Conservation (phyloP, 2,888 invertebrate species). For the Scrobipalpa atriplicella region DNA sequence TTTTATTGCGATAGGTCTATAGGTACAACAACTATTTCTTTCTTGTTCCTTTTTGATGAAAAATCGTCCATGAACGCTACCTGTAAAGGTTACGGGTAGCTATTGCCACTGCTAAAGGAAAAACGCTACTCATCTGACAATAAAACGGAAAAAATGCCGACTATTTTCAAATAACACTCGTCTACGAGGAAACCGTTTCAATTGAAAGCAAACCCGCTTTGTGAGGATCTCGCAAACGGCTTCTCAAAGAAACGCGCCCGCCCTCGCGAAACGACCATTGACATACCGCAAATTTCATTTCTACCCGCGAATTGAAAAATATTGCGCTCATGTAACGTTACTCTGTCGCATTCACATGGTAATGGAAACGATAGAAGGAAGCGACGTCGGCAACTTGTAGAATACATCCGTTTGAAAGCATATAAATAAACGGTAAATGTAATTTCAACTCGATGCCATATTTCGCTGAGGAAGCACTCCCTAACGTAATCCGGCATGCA, state of each 20-base stretch:
- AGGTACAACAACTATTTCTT: neutral
- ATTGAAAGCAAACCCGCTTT: slow-evolving; percentile 20
- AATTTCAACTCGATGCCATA: slow-evolving; percentile 48
- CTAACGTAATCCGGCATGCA: slow-evolving; percentile 58
- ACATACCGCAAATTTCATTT: slow-evolving; percentile 66
- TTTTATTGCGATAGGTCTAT: slow-evolving; percentile 1
- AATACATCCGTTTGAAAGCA: slow-evolving; percentile 43
- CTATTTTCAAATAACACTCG: slow-evolving; percentile 19
- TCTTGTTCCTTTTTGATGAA: no score
- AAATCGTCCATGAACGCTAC: no score
- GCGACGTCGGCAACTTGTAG: slow-evolving; percentile 41
- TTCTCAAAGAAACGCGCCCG: slow-evolving; percentile 42
- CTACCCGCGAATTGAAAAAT: slow-evolving; percentile 62
- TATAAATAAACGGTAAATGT: slow-evolving; percentile 52
- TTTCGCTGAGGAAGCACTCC: slow-evolving; percentile 40
- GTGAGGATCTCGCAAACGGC: slow-evolving; percentile 20
- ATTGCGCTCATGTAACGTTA: slow-evolving; percentile 61
- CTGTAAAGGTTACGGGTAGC: no score
- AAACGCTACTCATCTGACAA: neutral
- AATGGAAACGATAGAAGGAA: slow-evolving; percentile 58
- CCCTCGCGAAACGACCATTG: slow-evolving; percentile 52
- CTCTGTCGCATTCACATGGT: slow-evolving; percentile 59
- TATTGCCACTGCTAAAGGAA: neutral
- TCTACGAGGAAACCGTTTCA: slow-evolving; percentile 17
- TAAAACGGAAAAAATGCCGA: neutral